These are phyloP conservation scores for Crenuchus spilurus DNA, from an alignment of 2,797 vertebrate genomes.

Conservation along the genomic window DNA sequence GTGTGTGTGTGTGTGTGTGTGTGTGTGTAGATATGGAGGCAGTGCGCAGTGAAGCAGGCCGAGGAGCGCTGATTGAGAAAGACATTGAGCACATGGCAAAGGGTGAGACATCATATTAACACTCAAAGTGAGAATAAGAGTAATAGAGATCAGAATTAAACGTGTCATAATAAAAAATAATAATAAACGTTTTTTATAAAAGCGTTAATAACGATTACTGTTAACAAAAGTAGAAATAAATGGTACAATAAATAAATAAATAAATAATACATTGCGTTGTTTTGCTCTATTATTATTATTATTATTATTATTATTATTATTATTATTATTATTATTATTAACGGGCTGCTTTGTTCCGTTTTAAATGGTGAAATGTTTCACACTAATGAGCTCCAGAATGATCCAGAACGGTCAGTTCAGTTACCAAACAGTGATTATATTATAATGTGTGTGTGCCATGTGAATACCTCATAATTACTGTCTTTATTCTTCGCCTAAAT, in stretches of 20 bases:
- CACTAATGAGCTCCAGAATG: too few relatives aligned
- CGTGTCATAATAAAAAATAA: not conserved
- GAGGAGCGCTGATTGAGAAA: constrained; percentile 81
- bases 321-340: not conserved
- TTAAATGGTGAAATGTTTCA: too few relatives aligned
- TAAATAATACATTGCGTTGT: too few relatives aligned
- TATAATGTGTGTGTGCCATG: too few relatives aligned
- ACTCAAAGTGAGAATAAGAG: not conserved
- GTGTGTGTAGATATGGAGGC: constrained; percentile 81
- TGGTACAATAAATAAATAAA: not conserved
- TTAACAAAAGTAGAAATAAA: not conserved
- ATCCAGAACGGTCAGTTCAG: too few relatives aligned
- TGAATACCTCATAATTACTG: too few relatives aligned
- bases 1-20: constrained; percentile 15
- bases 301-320: not conserved
- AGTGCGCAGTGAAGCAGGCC: constrained; percentile 75
- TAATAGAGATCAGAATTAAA: not conserved
- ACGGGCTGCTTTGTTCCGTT: too few relatives aligned
- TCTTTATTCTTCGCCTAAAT: too few relatives aligned
- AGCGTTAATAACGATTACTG: not conserved
- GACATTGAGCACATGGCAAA: constrained; percentile 90
- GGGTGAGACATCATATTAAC: constrained; percentile 76
- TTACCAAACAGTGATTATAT: too few relatives aligned
- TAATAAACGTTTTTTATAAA: not conserved
- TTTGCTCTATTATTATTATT: not conserved